Percentiles rank a stretch among this genome's conserved stretches.
These are phyloP conservation scores for Enoplosus armatus DNA, from an alignment of 2,797 vertebrate genomes.

Conservation along the genomic window DNA sequence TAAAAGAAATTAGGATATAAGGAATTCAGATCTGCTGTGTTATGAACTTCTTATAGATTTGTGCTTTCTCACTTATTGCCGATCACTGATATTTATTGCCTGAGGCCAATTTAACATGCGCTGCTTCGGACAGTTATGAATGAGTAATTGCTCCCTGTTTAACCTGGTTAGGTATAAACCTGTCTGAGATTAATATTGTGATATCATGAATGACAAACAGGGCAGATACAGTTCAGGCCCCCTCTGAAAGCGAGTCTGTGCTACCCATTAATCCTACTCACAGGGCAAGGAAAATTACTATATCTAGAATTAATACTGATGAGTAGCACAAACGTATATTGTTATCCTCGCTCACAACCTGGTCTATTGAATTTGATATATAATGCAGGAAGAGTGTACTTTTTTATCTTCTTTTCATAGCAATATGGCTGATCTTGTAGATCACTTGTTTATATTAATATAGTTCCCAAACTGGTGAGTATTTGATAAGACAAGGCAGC, in stretches of 20 bases:
- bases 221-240: constrained; percentile 61
- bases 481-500: neutral
- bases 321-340: neutral
- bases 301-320: neutral
- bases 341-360: neutral
- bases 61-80: constrained; percentile 65
- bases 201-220: constrained; percentile 74
- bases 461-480: neutral
- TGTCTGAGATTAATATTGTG: constrained; percentile 79
- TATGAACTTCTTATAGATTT: constrained; percentile 82
- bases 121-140: constrained; percentile 79
- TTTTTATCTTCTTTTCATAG: neutral
- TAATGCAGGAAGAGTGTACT: neutral
- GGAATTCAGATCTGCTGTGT: constrained; percentile 75
- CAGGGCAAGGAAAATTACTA: neutral
- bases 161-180: constrained; percentile 77
- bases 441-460: neutral
- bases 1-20: constrained; percentile 40
- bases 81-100: constrained; percentile 88
- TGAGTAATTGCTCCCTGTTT: constrained; percentile 81
- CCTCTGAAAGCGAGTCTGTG: constrained; percentile 38
- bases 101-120: constrained; percentile 80
- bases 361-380: neutral
- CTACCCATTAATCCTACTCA: constrained; percentile 31
- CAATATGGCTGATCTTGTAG: neutral